Percentiles rank a stretch among this genome's conserved stretches.
These are phyloP conservation scores for Chrysemys picta DNA, from an alignment of 2,113 vertebrate species.

Conservation along the genomic window DNA sequence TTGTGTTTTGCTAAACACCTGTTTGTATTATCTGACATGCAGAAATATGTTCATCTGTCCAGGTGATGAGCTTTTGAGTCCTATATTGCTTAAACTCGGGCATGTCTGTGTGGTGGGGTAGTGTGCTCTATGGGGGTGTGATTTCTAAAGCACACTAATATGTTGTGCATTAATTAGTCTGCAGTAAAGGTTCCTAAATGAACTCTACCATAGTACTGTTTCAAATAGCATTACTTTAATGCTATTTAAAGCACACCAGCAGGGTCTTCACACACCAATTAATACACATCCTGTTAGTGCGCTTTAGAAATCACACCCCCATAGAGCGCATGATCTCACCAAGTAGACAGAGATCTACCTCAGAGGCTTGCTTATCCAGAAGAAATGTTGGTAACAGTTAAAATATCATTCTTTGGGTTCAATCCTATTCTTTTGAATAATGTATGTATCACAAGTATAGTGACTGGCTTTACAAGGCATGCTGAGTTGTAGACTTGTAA, in stretches of 20 bases:
- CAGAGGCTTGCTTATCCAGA: neutral
- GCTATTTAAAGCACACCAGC: neutral
- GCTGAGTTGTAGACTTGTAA: neutral
- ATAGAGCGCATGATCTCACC: neutral
- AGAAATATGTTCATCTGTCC: conserved; percentile 15
- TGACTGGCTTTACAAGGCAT: neutral
- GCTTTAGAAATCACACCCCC: neutral
- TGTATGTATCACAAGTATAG: neutral
- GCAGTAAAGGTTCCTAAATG: neutral
- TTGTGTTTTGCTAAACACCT: conserved; percentile 15
- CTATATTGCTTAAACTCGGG: neutral
- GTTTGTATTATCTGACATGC: neutral
- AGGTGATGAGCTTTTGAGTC: neutral
- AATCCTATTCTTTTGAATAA: neutral
- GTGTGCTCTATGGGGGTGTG: neutral
- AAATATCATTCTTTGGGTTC: neutral
- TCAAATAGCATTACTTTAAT: neutral
- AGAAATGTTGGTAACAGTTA: neutral
- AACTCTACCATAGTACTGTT: neutral
- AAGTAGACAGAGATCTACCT: neutral
- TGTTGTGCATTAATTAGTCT: neutral
- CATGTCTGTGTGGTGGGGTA: neutral
- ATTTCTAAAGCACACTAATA: too few species aligned
- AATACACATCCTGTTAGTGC: neutral
- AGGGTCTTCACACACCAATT: neutral